Evolutionary conservation across 2,888 invertebrate genomes (phyloP), one percentile per base, ranked within the genome.

Genomic region (Anticlea derivata): DNA sequence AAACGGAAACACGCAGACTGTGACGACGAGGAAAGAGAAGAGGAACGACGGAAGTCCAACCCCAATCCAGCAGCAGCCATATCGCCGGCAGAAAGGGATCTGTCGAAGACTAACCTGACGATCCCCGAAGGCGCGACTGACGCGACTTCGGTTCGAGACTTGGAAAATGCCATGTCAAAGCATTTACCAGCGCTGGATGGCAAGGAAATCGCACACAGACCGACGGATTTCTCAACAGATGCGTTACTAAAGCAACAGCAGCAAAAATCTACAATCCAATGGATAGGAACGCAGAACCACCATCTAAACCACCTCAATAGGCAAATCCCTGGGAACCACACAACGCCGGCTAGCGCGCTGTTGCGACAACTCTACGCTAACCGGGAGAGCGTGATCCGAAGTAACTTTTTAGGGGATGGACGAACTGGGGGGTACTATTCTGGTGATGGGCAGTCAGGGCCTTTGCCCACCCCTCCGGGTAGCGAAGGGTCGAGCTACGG

Each of bases 111-210:
- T 0, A 87, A 81, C 50, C 49, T 89, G 55, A 66, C 86, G 7
- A 81, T 90, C 41, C 85, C 85, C 7, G 85, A 84, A 72, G 79
- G 83, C 7, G 68, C 82, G 0, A 76, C 85, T 0, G 91, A 91
- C 31, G 88, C 88, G 0, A 92, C 93, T 0, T 96, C 97, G 1
- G 97, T 97, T 0, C 97, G 97, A 82, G 98, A 98, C 70, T 90
- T 98, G 64, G 98, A 98, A 81, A 97, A 98, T 73, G 98, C 97
- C 34, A 98, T 98, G 98, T 98, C 98, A 11, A 98, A 98, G 75
- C 98, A 98, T 87, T 88, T 98, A 50, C 96, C 96, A 0, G 78
- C 92, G 34, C 82, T 93, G 61, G 91, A 91, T 44, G 88, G 86
- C 0, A 89, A 91, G 49, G 88, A 91, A 70, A 85, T 92, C 39